Evolutionary conservation across 2,113 vertebrate species (phyloP).

Genomic region (Podarcis raffonei): DNA sequence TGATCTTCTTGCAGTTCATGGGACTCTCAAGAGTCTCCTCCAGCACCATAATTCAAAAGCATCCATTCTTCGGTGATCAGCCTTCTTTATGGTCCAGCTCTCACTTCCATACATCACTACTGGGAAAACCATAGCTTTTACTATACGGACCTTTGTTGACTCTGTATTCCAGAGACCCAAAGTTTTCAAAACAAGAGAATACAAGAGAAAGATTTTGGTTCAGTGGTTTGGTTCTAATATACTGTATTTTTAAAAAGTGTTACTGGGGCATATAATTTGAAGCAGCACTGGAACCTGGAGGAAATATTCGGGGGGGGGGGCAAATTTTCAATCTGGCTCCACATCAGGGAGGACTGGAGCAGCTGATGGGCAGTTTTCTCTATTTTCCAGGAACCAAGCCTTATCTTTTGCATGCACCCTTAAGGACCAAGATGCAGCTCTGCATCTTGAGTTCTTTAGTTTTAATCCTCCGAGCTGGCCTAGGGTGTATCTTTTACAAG

Average conservation of each 20-base stretch:
- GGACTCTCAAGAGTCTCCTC: no score
- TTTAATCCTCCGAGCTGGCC: not conserved
- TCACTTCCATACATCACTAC: no score
- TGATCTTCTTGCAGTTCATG: no score
- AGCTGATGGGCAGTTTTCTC: not conserved
- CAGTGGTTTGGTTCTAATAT: not conserved
- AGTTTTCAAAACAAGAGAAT: not conserved
- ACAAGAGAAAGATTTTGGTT: not conserved
- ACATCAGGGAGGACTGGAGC: not conserved
- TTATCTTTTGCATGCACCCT: not conserved
- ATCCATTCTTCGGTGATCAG: no score
- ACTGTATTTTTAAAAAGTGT: not conserved
- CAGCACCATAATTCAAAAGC: no score
- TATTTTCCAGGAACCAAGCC: not conserved
- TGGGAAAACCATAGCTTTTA: no score
- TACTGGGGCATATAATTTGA: not conserved
- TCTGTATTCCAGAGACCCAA: not conserved
- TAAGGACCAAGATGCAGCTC: not conserved
- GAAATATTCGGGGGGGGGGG: not conserved
- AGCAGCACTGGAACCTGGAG: not conserved
- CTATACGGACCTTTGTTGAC: no score
- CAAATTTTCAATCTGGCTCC: slow-evolving; percentile 4
- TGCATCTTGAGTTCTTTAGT: not conserved
- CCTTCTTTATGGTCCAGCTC: no score
- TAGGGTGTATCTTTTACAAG: not conserved